phyloP scores from a whole-genome alignment of 2,888 invertebrate genomes.

The Aleiodes testaceus region DNA sequence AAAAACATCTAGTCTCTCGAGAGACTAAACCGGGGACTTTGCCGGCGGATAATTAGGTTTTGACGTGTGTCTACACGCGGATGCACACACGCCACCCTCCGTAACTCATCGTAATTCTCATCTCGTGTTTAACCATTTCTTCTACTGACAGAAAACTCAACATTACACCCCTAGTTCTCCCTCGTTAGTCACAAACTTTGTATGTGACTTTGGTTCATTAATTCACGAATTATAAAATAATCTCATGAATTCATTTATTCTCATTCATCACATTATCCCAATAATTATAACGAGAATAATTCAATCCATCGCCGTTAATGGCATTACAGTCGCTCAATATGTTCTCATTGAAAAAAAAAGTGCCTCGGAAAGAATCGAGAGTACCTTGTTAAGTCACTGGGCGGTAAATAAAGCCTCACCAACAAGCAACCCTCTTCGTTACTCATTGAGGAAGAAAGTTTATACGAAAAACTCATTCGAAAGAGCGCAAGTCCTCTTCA shows the following conservation, averaged over 20 bases:
- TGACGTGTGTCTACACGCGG: conserved; percentile 57
- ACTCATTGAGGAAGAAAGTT: conserved; percentile 9
- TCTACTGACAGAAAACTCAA: conserved; percentile 45
- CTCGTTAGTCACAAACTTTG: background rate
- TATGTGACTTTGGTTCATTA: conserved; percentile 3
- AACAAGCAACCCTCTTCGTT: conserved; percentile 33
- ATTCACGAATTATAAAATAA: background rate
- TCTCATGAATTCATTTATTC: background rate
- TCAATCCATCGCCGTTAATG: conserved; percentile 58
- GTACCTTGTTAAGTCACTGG: conserved; percentile 53
- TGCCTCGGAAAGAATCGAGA: conserved; percentile 55
- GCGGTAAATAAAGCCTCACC: conserved; percentile 57
- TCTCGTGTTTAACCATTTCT: conserved; percentile 45
- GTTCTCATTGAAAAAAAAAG: conserved; percentile 58
- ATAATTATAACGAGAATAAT: conserved; percentile 61
- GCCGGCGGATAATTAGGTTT: conserved; percentile 67
- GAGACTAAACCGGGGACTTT: conserved; percentile 54
- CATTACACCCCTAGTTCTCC: background rate
- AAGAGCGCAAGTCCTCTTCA: conserved; percentile 64
- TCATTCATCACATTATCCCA: background rate
- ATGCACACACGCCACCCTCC: conserved; percentile 44
- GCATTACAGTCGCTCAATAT: conserved; percentile 53
- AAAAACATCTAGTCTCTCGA: conserved; percentile 42
- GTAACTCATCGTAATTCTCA: conserved; percentile 39
- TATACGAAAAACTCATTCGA: conserved; percentile 37